Evolutionary conservation across 2,113 vertebrate species (phyloP), one percentile per base, ranked within the genome.

Genomic region (Tricholaema leucomelas): DNA sequence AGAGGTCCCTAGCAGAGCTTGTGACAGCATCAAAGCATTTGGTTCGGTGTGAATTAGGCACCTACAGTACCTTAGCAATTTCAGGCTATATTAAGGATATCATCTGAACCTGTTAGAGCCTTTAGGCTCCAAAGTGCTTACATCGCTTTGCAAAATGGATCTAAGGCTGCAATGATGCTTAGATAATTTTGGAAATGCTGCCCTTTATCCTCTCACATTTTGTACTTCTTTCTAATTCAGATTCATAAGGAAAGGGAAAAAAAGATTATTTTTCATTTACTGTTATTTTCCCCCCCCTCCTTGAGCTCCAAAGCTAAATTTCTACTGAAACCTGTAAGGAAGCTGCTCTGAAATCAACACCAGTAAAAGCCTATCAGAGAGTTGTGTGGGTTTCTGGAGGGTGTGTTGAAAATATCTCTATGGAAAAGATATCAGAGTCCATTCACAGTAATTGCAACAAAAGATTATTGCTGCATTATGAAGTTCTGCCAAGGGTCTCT

Each of bases 71-170:
- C 85, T 87, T 38, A 75, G 79, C 84, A 88, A 70, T 91, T 94
- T 92, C 50, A 81, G 36, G 58, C 78, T 81, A 77, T 73, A 91
- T 75, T 69, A 78, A 72, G 48, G 77, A 30, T 78, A 86, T 92
- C 93, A 94, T 88, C 77, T 69, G 63, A 91, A 96, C 40, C 73
- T 95, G 69, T 65, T 65, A 61, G 69, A 93, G 73, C 23, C 82
- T 48, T 78, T 19, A 64, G 61, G 58, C 27, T 93, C 35, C 54
- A 20, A 71, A 91, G 66, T 79, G 66, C 80, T 78, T 93, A 83
- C 61, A 75, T 36, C 50, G 73, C 55, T 91, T 90, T 95, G 88
- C 86, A 96, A 95, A 91, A 91, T 81, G 61, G 92, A 92, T 77
- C 72, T 52, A 64, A 85, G 93, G 64, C 56, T 80, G 25, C 71